Conservation (phyloP, 2,113 vertebrate genomes). For the Ursus arctos region DNA sequence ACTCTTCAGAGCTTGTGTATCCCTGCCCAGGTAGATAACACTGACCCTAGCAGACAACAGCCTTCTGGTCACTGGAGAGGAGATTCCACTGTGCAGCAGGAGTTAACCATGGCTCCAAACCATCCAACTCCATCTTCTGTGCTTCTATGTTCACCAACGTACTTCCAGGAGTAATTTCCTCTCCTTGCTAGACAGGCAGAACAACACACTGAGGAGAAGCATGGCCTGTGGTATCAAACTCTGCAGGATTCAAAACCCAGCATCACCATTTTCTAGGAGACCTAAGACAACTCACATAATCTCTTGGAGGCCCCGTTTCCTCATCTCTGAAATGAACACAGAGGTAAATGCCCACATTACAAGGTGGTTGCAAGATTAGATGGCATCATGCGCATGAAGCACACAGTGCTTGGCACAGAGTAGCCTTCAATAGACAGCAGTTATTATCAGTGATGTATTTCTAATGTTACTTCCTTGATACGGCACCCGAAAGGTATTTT, state of each 20-base stretch:
- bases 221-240: neutral
- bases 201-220: neutral
- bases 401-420: neutral
- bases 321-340: neutral
- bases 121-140: neutral
- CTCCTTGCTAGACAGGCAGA: neutral
- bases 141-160: neutral
- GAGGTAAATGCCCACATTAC: neutral
- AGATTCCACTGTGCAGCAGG: neutral
- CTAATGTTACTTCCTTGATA: constrained; percentile 19
- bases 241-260: neutral
- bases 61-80: neutral
- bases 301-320: neutral
- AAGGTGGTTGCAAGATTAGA: neutral
- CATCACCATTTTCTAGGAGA: neutral
- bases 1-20: neutral
- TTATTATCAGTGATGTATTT: neutral
- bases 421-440: neutral
- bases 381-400: neutral
- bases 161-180: neutral
- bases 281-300: neutral
- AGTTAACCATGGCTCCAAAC: neutral
- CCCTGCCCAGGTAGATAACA: neutral
- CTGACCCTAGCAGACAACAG: neutral
- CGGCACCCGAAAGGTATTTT: neutral